Conservation (phyloP, 2,888 invertebrate species). For the Volucella zonaria region DNA sequence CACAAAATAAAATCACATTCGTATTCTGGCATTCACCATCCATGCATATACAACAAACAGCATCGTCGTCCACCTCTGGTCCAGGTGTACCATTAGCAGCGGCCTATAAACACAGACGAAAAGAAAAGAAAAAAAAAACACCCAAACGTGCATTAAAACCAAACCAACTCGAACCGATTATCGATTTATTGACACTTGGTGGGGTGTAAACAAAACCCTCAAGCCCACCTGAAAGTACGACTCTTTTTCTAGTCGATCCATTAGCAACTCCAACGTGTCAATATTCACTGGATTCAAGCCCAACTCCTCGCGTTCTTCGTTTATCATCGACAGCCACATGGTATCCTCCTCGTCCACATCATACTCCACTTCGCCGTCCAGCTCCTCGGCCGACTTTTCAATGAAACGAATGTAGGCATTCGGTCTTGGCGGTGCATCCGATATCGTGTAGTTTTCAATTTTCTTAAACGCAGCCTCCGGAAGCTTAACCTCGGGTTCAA, state of each 20-base stretch:
- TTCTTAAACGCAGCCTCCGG: slow-evolving; percentile 89
- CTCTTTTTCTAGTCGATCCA: slow-evolving; percentile 99
- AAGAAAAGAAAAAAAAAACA: slow-evolving; percentile 8
- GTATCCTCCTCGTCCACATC: slow-evolving; percentile 99
- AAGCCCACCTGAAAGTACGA: slow-evolving; percentile 92
- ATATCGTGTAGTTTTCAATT: slow-evolving; percentile 90
- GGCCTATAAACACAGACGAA: slow-evolving; percentile 82
- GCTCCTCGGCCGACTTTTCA: slow-evolving; percentile 95
- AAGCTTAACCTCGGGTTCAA: slow-evolving; percentile 84
- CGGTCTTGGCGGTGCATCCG: slow-evolving; percentile 92
- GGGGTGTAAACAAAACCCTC: background rate
- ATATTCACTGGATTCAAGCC: slow-evolving; percentile 90
- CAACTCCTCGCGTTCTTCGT: slow-evolving; percentile 90
- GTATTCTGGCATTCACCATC: slow-evolving; percentile 99
- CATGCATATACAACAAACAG: slow-evolving; percentile 99
- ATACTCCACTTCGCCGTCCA: slow-evolving; percentile 97
- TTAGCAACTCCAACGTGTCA: slow-evolving; percentile 95
- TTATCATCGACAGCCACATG: slow-evolving; percentile 95
- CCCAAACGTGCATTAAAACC: background rate
- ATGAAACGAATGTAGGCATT: slow-evolving; percentile 96
- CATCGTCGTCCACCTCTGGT: slow-evolving; percentile 96
- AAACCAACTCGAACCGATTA: background rate
- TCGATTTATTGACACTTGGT: slow-evolving; percentile 22
- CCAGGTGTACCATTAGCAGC: slow-evolving; percentile 88
- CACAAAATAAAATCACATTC: slow-evolving; percentile 99